Base-by-base conservation (phyloP, 1,140 invertebrate species). In the Gonatopus flavifemur region DNA sequence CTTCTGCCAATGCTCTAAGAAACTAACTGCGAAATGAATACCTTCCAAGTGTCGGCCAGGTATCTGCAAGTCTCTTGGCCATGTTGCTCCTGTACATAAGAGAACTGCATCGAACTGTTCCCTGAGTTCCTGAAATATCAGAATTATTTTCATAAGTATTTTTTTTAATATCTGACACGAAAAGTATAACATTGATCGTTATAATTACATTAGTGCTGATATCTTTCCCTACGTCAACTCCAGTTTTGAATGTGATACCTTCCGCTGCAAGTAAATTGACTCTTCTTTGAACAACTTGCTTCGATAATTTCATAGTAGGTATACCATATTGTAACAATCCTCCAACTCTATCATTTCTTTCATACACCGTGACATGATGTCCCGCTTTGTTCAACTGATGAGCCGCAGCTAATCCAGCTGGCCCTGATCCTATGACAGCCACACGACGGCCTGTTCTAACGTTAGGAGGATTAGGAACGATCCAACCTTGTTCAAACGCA, bases 21-120 rank as follows among this genome's bases (percentile, higher is more conserved):
- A 99, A 67, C 90, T 93, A 86, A 99, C 98, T 0, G 97, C 97
- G 80, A 93, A 99, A 76, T 98, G 89, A 62, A 99, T 97, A 9
- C 97, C 93, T 40, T 88, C 77, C 3, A 96, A 77, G 44, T 96
- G 81, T 3, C 94, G 84, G 37, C 95, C 96, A 66, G 87, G 83
- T 63, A 93, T 84, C 0, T 87, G 88, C 47, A 94, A 78, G 80
- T 99, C 96, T 43, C 97, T 83, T 0, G 97, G 96, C 90, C 93
- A 97, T 0, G 97, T 98, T 2, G 96, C 92, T 7, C 97, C 97
- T 25, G 93, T 88, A 64, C 91, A 93, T 7, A 99, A 74, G 3
- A 98, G 78, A 3, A 98, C 81, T 7, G 94, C 94, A 78, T 98
- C 91, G 78, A 89, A 91, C 21, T 88, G 80, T 33, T 88, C 76